Conservation (phyloP, 2,113 vertebrate genomes). For the Electrona antarctica region DNA sequence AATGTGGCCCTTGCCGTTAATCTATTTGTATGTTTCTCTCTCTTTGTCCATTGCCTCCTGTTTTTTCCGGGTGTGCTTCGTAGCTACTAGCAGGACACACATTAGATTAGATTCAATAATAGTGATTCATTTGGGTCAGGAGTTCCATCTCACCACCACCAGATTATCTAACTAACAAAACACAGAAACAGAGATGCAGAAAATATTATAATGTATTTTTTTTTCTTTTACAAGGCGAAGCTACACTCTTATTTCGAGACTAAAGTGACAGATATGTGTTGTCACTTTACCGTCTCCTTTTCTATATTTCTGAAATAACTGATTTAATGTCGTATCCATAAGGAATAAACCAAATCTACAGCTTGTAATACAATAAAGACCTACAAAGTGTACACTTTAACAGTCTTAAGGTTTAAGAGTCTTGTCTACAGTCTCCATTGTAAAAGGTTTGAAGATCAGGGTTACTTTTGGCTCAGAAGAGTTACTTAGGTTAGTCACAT, state of each 20-base stretch:
- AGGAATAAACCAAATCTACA: no score
- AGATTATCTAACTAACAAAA: conserved; percentile 2
- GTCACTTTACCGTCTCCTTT: no score
- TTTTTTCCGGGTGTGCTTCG: conserved; percentile 7
- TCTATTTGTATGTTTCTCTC: background rate
- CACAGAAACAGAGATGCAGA: no score
- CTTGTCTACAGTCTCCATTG: background rate
- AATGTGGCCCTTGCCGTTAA: background rate
- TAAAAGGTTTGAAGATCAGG: background rate
- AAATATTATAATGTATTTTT: no score
- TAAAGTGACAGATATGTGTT: no score
- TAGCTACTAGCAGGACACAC: conserved; percentile 1
- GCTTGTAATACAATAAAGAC: no score
- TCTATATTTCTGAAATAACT: no score
- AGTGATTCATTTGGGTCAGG: conserved; percentile 14
- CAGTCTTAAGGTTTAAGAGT: no score
- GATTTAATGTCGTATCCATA: no score
- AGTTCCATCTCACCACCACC: conserved; percentile 10
- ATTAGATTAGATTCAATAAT: conserved; percentile 22
- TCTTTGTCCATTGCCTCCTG: conserved; percentile 28
- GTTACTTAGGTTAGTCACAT: conserved; percentile 21
- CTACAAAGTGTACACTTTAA: no score
- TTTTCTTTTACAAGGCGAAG: no score
- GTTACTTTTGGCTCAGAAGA: background rate
- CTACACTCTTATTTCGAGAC: no score